Base-by-base conservation (phyloP, 2,888 invertebrate species). In the Congeria kusceri region DNA sequence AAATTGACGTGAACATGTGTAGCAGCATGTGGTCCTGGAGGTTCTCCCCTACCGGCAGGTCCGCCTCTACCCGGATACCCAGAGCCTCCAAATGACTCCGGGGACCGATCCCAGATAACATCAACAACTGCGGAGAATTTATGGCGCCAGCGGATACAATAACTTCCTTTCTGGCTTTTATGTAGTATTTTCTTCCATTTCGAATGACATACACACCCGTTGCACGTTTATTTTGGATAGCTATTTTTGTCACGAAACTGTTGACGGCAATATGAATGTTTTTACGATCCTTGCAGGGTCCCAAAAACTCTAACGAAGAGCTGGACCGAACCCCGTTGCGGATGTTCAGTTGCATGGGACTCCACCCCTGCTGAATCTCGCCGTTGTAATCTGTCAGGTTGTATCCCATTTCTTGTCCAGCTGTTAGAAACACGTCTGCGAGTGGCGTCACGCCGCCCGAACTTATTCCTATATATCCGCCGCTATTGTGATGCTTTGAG, bases 41-140 rank as follows among this genome's bases (percentile, higher is more conserved):
- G 49, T 80, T 80, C n/a, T 80, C 70, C 5, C 80, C 80, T n/a
- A 92, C 92, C 7, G 92, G 92, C 28, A 92, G 71, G 72, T 92
- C 91, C 23, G 86, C 87, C 20, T 87, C 80, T 11, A 91, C 86
- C 5, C 87, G 87, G 39, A 92, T 90, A 88, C 90, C 86, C 15
- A 92, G 78, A 15, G 88, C 86, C 61, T 91, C 85, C 5, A 93
- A 87, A 28, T 93, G 91, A 29, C 88, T 84, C 25, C 75, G 81
- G 2, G 93, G 93, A 29, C 93, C 93, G 28, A 93, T 87, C 15
- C 92, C 92, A 47, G 92, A 92, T 27, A 92, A 80, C 90, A 93
- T 88, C n/a, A 93, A 81, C 5, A 93, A 77, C 53, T 92, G 90
- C 4, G 93, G 92, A 1, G 93, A 91, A 69, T 92, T 92, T 4